Evolutionary conservation across 2,797 vertebrate species (phyloP).

Genomic region (Falco naumanni): DNA sequence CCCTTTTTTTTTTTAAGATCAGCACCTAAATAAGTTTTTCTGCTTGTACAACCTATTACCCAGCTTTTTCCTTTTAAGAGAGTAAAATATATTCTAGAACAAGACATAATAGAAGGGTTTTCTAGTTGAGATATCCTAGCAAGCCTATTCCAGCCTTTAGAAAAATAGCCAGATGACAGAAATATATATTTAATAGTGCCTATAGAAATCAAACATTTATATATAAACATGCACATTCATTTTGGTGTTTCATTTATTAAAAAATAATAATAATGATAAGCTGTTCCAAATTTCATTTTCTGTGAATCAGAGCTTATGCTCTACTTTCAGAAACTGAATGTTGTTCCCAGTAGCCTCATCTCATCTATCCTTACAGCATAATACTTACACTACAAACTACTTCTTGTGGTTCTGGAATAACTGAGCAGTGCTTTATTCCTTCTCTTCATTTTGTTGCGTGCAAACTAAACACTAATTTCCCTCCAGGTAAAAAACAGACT

Average conservation of each 20-base stretch:
- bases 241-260: neutral
- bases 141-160: neutral
- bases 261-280: neutral
- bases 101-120: neutral
- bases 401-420: neutral
- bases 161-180: neutral
- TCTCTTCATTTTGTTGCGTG: neutral
- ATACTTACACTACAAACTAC: neutral
- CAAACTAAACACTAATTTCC: neutral
- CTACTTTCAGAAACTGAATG: conserved; percentile 1
- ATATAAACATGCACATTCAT: neutral
- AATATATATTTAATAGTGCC: neutral
- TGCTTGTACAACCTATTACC: neutral
- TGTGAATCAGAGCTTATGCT: neutral
- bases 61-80: neutral
- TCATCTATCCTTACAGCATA: neutral
- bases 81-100: neutral
- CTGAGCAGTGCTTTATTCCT: neutral
- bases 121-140: neutral
- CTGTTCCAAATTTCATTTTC: neutral
- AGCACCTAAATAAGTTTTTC: neutral
- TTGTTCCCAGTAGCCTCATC: neutral
- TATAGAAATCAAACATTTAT: neutral
- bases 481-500: neutral
- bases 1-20: neutral